Evolutionary conservation across 2,797 vertebrate genomes (phyloP), one percentile per base, ranked within the genome.

Genomic region (Novumbra hubbsi): DNA sequence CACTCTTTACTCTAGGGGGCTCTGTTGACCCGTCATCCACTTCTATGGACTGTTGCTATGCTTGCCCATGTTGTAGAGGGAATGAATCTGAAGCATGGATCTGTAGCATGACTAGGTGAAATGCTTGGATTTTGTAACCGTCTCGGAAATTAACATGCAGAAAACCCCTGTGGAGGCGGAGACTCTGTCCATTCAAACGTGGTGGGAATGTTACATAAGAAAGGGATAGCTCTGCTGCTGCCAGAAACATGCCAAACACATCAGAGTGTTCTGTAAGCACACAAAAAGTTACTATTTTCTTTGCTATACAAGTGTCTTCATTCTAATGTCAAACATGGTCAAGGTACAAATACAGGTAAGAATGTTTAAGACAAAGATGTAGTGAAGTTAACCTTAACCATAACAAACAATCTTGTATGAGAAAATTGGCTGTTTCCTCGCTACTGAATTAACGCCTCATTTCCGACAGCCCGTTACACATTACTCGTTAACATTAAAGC

Each of bases 31-130:
- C 50, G 68, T 17, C 45, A 19, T 9, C 49, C 14, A 27, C 14
- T 7, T 69, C 45, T 28, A 15, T 52, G 24, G 48, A 17, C 41
- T 49, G 67, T 27, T 68, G 41, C 14, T 28, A 28, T 49, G 21
- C 21, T 4, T 27, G 67, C 41, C 66, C 21, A 45, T 16, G 19
- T 48, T 70, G 68, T 21, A 55, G 14, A n/a, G 63, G 30, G 30
- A 65, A 5, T 17, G 30, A 30, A 64, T 64, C 63, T 32, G 63
- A 32, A 64, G 21, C 41, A 45, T 45, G 41, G 14, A 14, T 45
- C 41, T 70, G 49, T 32, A 70, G 24, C 68, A 55, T 70, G 68
- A 70, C 48, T 70, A 30, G 48, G 16, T 34, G 68, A 70, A 70
- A 70, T 52, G 49, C 24, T 52, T n/a, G 48, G 27, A 49, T 70